These are phyloP conservation scores for Pteropus alecto DNA, from an alignment of 2,113 vertebrate genomes.

Conservation along the genomic window DNA sequence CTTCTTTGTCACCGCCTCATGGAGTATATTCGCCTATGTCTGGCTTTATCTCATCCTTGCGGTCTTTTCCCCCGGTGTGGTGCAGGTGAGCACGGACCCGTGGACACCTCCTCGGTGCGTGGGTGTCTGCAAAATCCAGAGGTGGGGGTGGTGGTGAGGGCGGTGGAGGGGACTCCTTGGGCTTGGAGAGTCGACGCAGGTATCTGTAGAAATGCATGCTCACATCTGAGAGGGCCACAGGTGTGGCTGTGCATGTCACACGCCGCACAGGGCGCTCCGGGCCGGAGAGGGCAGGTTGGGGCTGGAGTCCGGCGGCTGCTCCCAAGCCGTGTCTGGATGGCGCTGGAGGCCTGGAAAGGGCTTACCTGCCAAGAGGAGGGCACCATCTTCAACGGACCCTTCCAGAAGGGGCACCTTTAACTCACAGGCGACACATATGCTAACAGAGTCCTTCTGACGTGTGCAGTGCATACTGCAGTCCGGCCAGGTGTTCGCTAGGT, in stretches of 20 bases:
- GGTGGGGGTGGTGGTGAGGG: background rate
- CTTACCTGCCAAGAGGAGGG: background rate
- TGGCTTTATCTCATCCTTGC: conserved; percentile 98
- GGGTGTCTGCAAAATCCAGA: background rate
- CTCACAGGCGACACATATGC: rapidly evolving
- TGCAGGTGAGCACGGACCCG: conserved; percentile 83
- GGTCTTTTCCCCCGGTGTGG: conserved; percentile 91
- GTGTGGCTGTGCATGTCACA: background rate
- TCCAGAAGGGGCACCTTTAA: background rate
- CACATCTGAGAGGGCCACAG: background rate
- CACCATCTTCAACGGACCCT: background rate
- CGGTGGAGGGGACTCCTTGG: background rate
- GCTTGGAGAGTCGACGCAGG: background rate
- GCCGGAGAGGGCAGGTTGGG: background rate
- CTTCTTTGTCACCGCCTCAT: conserved; percentile 97
- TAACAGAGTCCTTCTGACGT: background rate
- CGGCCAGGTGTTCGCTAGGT: background rate
- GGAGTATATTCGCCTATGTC: conserved; percentile 99
- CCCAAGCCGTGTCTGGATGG: background rate
- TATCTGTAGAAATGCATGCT: background rate
- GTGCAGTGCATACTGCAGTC: background rate
- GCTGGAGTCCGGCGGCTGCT: background rate
- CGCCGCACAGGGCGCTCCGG: background rate
- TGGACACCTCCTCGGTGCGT: background rate
- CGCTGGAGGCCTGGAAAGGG: background rate